Evolutionary conservation across 1,140 invertebrate genomes (phyloP), one percentile per base, ranked within the genome.

Genomic region (Calycopis cecrops): DNA sequence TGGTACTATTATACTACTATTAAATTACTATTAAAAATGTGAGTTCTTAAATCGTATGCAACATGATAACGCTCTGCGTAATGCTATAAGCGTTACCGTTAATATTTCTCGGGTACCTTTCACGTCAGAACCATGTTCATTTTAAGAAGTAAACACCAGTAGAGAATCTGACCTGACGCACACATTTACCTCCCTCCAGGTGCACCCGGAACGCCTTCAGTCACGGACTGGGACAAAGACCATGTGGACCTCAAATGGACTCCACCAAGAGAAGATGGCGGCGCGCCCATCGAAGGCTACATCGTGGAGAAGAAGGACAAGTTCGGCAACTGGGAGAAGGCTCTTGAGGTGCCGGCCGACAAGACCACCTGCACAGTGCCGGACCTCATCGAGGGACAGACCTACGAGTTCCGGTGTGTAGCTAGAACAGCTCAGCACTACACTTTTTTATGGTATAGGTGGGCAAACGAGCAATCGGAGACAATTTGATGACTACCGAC

Each of bases 211-310:
- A 93, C 97, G 67, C 91, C 98, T 7, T 92, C 94, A 75, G 94
- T 98, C 21, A 94, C 95, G 0, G 98, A 99, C 79, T 99, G 97
- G 95, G 97, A 98, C 87, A 97, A 97, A 67, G 95, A 98, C 76
- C 95, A 97, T 72, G 96, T 98, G 48, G 95, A 97, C 77, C 91
- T 98, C 7, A 92, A 93, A 67, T 98, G 96, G 96, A 91, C 90
- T 6, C 92, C 95, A 56, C 96, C 96, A 0, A 85, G 89, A 34
- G 90, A 90, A 18, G 96, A 98, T 72, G 96, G 96, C 18, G 96
- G 96, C 40, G 93, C 95, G 0, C 96, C 96, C 35, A 92, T 98
- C 52, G 94, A 94, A 17, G 93, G 93, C 11, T 98, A 97, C 76
- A 88, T 97, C 44, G 88, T 98, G 47, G 96, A 98, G 88, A 97